Conservation (phyloP, 2,113 vertebrate species). For the human (Homo sapiens) region DNA sequence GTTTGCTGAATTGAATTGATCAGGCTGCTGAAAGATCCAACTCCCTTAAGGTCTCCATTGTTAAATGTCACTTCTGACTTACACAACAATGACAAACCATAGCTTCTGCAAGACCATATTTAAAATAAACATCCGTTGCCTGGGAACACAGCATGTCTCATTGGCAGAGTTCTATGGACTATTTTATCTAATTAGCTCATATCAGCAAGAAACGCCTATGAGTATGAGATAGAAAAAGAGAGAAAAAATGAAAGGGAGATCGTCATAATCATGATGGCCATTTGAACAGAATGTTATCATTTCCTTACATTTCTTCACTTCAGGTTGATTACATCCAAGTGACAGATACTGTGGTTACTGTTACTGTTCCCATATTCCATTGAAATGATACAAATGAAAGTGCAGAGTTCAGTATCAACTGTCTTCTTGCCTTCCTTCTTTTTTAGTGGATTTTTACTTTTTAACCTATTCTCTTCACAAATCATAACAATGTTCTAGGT, state of each 20-base stretch:
- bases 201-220: background rate
- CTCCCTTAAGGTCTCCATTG: background rate
- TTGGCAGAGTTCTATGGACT: constrained; percentile 27
- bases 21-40: background rate
- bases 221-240: background rate
- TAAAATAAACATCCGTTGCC: constrained; percentile 66
- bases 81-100: constrained; percentile 57
- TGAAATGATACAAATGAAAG: background rate
- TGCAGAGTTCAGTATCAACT: background rate
- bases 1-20: constrained; percentile 7
- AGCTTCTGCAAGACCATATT: constrained; percentile 56
- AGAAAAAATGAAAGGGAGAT: background rate
- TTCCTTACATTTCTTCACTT: background rate
- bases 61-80: constrained; percentile 69
- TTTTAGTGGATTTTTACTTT: background rate
- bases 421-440: background rate
- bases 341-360: background rate
- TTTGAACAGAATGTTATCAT: constrained; percentile 5
- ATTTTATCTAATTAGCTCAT: constrained; percentile 51
- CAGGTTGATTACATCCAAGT: background rate
- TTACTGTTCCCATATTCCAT: background rate
- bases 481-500: background rate
- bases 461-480: background rate
- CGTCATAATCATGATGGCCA: background rate
- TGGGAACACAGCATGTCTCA: constrained; percentile 54